These are phyloP conservation scores for Sternotherus odoratus DNA, from an alignment of 2,797 vertebrate species.

Conservation along the genomic window DNA sequence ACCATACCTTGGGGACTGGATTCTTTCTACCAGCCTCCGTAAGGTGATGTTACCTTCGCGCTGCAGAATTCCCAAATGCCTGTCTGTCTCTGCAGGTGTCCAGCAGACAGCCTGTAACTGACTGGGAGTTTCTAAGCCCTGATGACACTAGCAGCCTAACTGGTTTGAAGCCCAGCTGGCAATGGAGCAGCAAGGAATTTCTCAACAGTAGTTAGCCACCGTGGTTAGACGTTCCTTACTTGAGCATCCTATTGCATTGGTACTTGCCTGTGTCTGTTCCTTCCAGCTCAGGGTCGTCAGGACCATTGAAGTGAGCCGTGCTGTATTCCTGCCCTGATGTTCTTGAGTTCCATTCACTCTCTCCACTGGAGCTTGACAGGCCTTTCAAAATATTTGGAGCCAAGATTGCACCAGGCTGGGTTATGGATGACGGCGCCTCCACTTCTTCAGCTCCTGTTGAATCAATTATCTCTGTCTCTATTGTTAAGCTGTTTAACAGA, in stretches of 20 bases:
- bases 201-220: background rate
- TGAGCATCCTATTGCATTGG: background rate
- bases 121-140: background rate
- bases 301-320: background rate
- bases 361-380: background rate
- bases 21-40: background rate
- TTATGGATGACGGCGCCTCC: background rate
- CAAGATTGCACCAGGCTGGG: background rate
- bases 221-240: background rate
- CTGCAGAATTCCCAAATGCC: accelerated
- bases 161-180: background rate
- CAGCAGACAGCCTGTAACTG: background rate
- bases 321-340: background rate
- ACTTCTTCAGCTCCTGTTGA: background rate
- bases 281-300: background rate
- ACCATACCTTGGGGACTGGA: accelerated
- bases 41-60: accelerated
- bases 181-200: background rate
- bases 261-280: too few relatives aligned
- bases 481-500: background rate
- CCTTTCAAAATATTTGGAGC: conserved; percentile 18
- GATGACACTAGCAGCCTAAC: background rate
- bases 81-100: background rate
- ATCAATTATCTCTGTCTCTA: background rate
- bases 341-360: background rate